Conservation (phyloP, 1,140 invertebrate genomes). For the Teleogryllus occipitalis region DNA sequence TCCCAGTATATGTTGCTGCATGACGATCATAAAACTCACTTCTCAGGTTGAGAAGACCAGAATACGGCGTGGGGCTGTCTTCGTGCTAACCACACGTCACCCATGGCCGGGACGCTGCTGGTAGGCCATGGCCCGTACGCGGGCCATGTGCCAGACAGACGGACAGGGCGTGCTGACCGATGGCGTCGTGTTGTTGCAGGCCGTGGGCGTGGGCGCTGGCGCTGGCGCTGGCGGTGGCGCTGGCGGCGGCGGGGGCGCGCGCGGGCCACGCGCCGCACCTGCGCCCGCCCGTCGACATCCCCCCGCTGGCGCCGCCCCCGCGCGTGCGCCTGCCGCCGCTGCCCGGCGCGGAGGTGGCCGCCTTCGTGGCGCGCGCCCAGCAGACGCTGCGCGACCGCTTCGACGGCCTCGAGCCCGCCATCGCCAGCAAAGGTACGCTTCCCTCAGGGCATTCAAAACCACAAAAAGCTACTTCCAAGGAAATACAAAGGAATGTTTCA, state of each 20-base stretch:
- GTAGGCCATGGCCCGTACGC: no score
- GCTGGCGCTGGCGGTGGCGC: background rate
- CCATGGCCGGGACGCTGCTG: no score
- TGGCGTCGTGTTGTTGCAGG: background rate
- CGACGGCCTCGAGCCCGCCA: constrained; percentile 33
- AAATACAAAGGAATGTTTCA: no score
- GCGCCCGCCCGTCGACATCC: constrained; percentile 28
- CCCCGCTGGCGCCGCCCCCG: constrained; percentile 28
- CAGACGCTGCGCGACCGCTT: constrained; percentile 32
- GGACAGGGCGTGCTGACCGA: no score
- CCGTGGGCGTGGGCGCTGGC: background rate
- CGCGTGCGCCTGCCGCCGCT: constrained; percentile 34
- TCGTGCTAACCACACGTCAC: no score
- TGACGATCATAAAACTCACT: no score
- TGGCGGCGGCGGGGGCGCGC: background rate
- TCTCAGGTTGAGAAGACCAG: no score
- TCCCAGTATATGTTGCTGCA: no score
- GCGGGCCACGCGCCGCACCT: constrained; percentile 27
- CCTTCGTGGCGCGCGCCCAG: constrained; percentile 32
- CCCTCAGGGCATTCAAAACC: no score
- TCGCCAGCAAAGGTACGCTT: constrained; percentile 33
- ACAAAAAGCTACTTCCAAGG: no score
- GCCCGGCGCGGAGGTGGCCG: constrained; percentile 33
- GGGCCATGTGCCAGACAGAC: no score
- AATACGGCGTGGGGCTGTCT: no score